Evolutionary conservation across 2,113 vertebrate genomes (phyloP).

Genomic region (Psophia crepitans): DNA sequence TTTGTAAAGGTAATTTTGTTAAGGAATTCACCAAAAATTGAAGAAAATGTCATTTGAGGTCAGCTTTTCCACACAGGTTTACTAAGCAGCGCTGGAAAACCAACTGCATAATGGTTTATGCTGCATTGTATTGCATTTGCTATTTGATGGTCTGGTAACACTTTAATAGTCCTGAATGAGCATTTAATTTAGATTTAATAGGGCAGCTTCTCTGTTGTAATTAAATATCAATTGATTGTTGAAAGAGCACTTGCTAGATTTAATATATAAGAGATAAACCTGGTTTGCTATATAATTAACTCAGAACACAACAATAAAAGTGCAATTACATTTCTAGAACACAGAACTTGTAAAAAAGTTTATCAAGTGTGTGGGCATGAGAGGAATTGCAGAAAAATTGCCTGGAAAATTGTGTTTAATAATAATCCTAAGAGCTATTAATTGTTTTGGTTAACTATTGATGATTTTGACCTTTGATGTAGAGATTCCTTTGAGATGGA

Average conservation of each 20-base stretch:
- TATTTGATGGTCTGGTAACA: constrained; percentile 45
- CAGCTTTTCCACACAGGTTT: neutral
- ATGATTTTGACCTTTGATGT: constrained; percentile 2
- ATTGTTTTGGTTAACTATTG: neutral
- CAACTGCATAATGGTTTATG: neutral
- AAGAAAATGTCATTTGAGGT: neutral
- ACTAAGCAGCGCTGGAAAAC: neutral
- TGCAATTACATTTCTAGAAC: constrained; percentile 5
- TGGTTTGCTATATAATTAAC: constrained; percentile 42
- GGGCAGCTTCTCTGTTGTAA: constrained; percentile 63
- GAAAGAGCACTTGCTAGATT: constrained; percentile 54
- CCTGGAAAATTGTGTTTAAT: neutral
- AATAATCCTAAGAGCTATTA: neutral
- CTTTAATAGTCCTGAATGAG: constrained; percentile 60
- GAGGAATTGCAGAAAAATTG: neutral
- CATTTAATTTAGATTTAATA: constrained; percentile 70
- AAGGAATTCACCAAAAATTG: neutral
- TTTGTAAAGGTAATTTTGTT: neutral
- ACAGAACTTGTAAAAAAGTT: constrained; percentile 16
- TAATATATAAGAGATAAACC: constrained; percentile 59
- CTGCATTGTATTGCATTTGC: neutral
- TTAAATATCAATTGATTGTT: constrained; percentile 71
- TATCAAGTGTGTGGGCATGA: neutral
- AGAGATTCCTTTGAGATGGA: constrained; percentile 3
- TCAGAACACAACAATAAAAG: constrained; percentile 36